Base-by-base conservation (phyloP, 2,113 vertebrate species). In the Pseudopipra pipra region DNA sequence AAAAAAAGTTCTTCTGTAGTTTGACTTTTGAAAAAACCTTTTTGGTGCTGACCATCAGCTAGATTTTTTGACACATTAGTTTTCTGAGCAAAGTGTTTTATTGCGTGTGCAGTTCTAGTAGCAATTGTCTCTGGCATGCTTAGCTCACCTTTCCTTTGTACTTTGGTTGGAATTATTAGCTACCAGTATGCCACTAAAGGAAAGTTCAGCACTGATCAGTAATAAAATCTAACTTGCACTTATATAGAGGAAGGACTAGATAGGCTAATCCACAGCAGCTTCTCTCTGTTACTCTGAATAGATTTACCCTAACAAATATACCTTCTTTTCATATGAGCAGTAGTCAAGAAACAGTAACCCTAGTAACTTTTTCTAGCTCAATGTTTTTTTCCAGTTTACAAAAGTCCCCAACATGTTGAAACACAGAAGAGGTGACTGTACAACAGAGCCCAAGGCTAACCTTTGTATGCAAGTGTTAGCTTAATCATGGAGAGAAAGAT, bases 321-420 rank as follows among this genome's bases (percentile, higher is more conserved):
- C 74, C 33, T 75, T 84, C 88, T 85, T 82, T 94, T 85, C 28
- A 12, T 74, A n/a, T 71, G 70, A 92, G n/a, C 44, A 44, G 62
- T 87, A 94, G 51, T 65, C 54, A 84, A 89, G 80, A 89, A 93
- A 81, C 33, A 31, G 94, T 97, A 96, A 87, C 94, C 94, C 54
- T 97, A 47, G 97, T 89, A 97, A 96, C 91, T 90, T 89, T 30
- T 71, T 59, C 58, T 83, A 72, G 35, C 72, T 97, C 96, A 97
- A 77, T 96, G 80, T 93, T 93, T 78, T 66, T 85, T 58, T 31
- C 43, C 46, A 79, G 62, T 61, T 97, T 72, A 79, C 88, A 95
- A 78, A 96, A 68, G 39, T 35, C 39, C 54, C 89, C 4, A 51
- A 65, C 96, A 35, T 72, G 95, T 89, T 96, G 89, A 82, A 94